These are phyloP conservation scores for Ctenopoma kingsleyae DNA, from an alignment of 2,797 vertebrate species.

Conservation along the genomic window DNA sequence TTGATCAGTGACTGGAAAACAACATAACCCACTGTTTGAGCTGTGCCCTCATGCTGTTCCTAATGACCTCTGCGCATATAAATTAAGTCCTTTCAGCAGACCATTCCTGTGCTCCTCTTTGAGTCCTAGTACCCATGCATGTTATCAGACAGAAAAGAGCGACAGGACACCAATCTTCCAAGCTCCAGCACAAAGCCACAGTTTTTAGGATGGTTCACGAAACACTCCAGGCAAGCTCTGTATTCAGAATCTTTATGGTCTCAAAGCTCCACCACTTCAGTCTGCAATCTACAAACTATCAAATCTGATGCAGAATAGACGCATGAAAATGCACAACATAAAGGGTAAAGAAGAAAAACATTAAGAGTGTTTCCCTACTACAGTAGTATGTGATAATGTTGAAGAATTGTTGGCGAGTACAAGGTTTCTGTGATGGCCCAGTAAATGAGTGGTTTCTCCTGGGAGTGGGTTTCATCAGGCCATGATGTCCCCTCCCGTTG, in stretches of 20 bases:
- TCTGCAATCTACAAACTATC: slow-evolving; percentile 49
- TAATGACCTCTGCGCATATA: slow-evolving; percentile 50
- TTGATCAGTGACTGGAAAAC: slow-evolving; percentile 24
- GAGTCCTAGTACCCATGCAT: slow-evolving; percentile 25
- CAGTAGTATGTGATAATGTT: slow-evolving; percentile 23
- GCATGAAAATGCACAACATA: slow-evolving; percentile 26
- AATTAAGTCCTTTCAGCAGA: slow-evolving; percentile 27
- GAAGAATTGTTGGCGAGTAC: slow-evolving; percentile 11
- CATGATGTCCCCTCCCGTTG: slow-evolving; percentile 58
- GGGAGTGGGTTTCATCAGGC: slow-evolving; percentile 61
- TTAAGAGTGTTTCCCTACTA: slow-evolving; percentile 23
- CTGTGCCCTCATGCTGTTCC: slow-evolving; percentile 33
- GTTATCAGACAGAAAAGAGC: slow-evolving; percentile 62
- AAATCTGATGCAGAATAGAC: slow-evolving; percentile 27
- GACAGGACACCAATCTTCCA: slow-evolving; percentile 47
- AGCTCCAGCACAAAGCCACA: slow-evolving; percentile 49
- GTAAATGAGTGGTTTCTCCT: slow-evolving; percentile 38
- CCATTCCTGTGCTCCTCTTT: slow-evolving; percentile 33
- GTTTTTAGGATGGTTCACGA: slow-evolving; percentile 57
- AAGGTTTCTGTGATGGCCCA: slow-evolving; percentile 32
- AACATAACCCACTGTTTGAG: slow-evolving; percentile 26
- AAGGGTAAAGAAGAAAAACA: slow-evolving; percentile 2
- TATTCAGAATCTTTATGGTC: slow-evolving; percentile 50
- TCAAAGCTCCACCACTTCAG: slow-evolving; percentile 50
- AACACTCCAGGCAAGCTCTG: slow-evolving; percentile 40